These are phyloP conservation scores for Darevskia nairensis DNA, from an alignment of 2,797 vertebrate species.

Conservation along the genomic window DNA sequence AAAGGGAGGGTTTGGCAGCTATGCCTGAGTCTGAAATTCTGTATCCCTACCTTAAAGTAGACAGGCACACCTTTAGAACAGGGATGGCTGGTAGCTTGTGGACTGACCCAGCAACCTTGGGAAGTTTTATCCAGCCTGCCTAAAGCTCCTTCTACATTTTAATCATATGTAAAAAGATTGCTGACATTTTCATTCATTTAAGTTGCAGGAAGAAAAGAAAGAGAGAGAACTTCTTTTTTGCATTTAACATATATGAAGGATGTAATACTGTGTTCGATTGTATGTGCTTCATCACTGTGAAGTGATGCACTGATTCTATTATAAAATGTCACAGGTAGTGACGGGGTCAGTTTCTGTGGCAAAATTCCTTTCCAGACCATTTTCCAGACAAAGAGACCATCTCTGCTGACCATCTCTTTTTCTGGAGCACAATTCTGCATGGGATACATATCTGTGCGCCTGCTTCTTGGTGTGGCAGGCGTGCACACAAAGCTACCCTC, in stretches of 20 bases:
- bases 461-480: neutral
- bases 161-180: neutral
- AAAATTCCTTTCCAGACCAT: neutral
- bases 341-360: neutral
- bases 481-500: neutral
- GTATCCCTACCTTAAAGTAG: too few species aligned
- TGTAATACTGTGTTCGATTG: neutral
- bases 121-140: neutral
- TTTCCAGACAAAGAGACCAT: too few species aligned
- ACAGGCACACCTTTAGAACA: neutral
- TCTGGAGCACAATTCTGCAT: neutral
- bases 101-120: neutral
- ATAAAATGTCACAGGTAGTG: neutral
- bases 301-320: neutral
- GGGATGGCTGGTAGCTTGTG: neutral
- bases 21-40: too few species aligned
- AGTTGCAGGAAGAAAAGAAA: neutral
- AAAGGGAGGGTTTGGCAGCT: too few species aligned
- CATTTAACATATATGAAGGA: neutral
- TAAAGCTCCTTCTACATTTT: neutral
- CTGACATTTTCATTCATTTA: neutral
- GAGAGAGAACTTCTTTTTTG: neutral
- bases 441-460: neutral
- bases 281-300: neutral
- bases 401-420: neutral